phyloP scores from a whole-genome alignment of 2,888 invertebrate genomes.

The Polietes domitor region DNA sequence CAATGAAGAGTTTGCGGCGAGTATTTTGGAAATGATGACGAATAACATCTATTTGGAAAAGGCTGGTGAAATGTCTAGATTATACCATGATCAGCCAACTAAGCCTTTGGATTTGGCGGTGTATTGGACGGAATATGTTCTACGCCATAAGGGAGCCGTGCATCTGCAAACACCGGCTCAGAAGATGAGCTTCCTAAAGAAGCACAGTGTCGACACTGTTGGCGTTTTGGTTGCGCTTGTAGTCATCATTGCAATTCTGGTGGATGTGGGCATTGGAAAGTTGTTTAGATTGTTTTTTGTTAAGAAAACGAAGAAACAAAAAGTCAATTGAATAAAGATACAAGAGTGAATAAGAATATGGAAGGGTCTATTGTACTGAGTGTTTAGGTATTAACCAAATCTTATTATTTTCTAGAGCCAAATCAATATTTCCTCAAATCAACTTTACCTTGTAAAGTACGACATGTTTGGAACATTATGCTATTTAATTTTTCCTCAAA shows the following conservation, averaged over 20 bases:
- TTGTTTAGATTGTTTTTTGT: neutral
- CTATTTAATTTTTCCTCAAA: no score
- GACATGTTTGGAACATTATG: no score
- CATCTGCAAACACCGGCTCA: conserved; percentile 72
- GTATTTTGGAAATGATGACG: conserved; percentile 46
- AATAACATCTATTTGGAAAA: conserved; percentile 68
- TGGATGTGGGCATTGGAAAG: conserved; percentile 41
- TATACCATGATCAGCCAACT: conserved; percentile 76
- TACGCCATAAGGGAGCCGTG: conserved; percentile 72
- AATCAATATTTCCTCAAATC: no score
- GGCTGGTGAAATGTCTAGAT: conserved; percentile 69
- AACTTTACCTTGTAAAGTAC: no score
- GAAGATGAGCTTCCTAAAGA: conserved; percentile 72
- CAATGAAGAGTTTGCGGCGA: conserved; percentile 23
- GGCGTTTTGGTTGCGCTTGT: conserved; percentile 42
- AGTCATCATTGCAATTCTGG: neutral
- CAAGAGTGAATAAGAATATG: no score
- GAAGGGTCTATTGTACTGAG: no score
- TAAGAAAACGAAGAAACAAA: conserved; percentile 26
- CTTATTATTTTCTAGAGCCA: no score
- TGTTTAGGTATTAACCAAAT: no score
- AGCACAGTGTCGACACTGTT: conserved; percentile 72
- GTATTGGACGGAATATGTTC: conserved; percentile 77
- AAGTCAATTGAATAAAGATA: conserved; percentile 37
- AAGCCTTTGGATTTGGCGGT: conserved; percentile 73